A percentile compares a stretch with the other conserved stretches of the same genome.
phyloP scores from a whole-genome alignment of 2,888 invertebrate species.

The Cloeon dipterum region DNA sequence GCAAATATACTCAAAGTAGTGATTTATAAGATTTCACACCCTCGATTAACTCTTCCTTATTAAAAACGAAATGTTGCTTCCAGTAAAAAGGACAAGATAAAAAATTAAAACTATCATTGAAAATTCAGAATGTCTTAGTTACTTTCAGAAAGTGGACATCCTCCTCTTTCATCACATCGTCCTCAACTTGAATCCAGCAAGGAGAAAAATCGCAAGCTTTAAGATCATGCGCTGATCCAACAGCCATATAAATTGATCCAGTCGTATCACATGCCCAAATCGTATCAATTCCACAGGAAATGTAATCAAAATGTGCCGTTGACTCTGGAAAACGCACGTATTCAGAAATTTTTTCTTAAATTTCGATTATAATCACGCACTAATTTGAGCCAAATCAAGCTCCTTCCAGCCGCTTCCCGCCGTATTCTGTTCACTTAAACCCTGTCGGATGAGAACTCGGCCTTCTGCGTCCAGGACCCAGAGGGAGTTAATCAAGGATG shows the following conservation, averaged over 20 bases:
- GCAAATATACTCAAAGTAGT: too few relatives aligned
- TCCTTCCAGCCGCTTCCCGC: slow-evolving; percentile 20
- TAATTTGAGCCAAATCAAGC: slow-evolving; percentile 20
- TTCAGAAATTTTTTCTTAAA: too few relatives aligned
- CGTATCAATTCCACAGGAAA: slow-evolving; percentile 21
- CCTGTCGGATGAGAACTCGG: slow-evolving; percentile 19
- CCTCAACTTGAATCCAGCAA: slow-evolving; percentile 22
- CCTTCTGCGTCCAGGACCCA: slow-evolving; percentile 23
- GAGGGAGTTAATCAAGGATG: slow-evolving; percentile 18
- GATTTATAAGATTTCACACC: too few relatives aligned
- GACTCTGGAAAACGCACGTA: neutral
- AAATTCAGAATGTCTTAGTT: neutral
- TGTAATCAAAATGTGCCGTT: slow-evolving; percentile 15
- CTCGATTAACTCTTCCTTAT: too few relatives aligned
- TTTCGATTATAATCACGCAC: slow-evolving; percentile 14
- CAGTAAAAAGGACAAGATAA: too few relatives aligned
- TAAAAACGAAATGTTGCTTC: too few relatives aligned
- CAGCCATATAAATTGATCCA: slow-evolving; percentile 22
- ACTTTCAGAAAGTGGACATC: slow-evolving; percentile 8
- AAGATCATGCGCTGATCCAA: slow-evolving; percentile 20
- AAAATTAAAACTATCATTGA: too few relatives aligned
- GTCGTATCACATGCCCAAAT: slow-evolving; percentile 24
- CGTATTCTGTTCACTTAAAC: slow-evolving; percentile 16
- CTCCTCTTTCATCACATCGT: slow-evolving; percentile 12
- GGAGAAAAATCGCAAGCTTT: slow-evolving; percentile 17